phyloP scores from a whole-genome alignment of 2,797 vertebrate species.

The Cyprinella venusta region DNA sequence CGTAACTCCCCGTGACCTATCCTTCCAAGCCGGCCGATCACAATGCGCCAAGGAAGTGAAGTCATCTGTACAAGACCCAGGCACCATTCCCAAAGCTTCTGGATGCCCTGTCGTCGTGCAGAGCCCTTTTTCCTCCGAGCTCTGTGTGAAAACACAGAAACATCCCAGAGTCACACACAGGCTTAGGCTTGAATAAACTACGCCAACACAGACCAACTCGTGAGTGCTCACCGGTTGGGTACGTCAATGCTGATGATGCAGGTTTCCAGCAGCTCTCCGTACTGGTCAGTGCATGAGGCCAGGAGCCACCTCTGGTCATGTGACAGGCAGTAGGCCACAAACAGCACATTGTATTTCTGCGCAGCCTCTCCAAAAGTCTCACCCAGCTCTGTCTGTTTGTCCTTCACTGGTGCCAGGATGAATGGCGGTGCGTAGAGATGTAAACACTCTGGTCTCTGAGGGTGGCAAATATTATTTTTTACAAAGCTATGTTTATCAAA shows the following conservation, averaged over 20 bases:
- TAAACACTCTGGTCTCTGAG: conserved; percentile 85
- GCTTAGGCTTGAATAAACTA: not conserved
- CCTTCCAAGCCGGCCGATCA: conserved; percentile 95
- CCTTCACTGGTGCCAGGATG: conserved; percentile 95
- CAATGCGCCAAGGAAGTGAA: conserved; percentile 97
- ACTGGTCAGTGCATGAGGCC: conserved; percentile 95
- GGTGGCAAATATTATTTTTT: conserved; percentile 64
- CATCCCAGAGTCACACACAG: not conserved
- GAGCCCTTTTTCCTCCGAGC: conserved; percentile 98
- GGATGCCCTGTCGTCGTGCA: conserved; percentile 91
- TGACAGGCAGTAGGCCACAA: conserved; percentile 97
- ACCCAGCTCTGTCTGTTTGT: conserved; percentile 96
- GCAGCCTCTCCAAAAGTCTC: conserved; percentile 97
- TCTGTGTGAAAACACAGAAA: conserved; percentile 68
- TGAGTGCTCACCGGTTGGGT: conserved; percentile 88
- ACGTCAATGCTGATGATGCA: conserved; percentile 97
- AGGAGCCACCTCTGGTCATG: conserved; percentile 98
- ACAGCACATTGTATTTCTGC: conserved; percentile 97
- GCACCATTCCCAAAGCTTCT: conserved; percentile 99
- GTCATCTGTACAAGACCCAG: conserved; percentile 97
- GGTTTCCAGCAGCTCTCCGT: conserved; percentile 96
- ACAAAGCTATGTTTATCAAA: not conserved
- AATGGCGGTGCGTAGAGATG: conserved; percentile 96
- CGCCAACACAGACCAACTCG: not conserved
- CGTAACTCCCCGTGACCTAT: conserved; percentile 97